Evolutionary conservation across 1,140 invertebrate genomes (phyloP).

Genomic region (Drosophila prosaltans): DNA sequence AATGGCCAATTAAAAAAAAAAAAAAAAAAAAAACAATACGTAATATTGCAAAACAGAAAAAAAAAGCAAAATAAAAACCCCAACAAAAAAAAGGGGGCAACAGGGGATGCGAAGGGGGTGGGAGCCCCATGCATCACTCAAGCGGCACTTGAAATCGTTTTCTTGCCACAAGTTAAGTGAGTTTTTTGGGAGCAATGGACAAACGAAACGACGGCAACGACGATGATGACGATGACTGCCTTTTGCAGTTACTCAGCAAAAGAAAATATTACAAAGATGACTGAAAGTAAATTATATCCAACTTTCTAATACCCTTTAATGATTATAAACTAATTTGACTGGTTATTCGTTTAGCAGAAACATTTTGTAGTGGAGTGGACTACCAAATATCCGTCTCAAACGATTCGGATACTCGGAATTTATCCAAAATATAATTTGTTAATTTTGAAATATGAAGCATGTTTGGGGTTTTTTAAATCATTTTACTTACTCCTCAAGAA

Average conservation of each 20-base stretch:
- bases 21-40: constrained; percentile 29
- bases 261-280: neutral
- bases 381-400: too few species aligned
- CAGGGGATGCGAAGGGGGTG: neutral
- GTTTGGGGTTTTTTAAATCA: too few species aligned
- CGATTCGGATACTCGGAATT: too few species aligned
- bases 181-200: constrained; percentile 19
- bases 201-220: neutral
- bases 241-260: constrained; percentile 4
- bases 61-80: neutral
- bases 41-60: constrained; percentile 34
- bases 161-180: constrained; percentile 15
- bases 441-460: too few species aligned
- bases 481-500: too few species aligned
- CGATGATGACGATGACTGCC: neutral
- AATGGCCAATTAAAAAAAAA: constrained; percentile 34
- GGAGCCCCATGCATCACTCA: constrained; percentile 11
- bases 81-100: neutral
- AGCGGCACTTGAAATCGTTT: constrained; percentile 25
- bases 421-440: too few species aligned
- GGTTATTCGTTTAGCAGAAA: too few species aligned
- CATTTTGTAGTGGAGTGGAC: too few species aligned
- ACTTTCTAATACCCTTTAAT: too few species aligned
- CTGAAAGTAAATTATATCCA: too few species aligned
- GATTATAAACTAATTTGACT: too few species aligned